These are phyloP conservation scores for Patiria pectinifera DNA, from an alignment of 53 echinoderm and acorn worm species.

Conservation along the genomic window DNA sequence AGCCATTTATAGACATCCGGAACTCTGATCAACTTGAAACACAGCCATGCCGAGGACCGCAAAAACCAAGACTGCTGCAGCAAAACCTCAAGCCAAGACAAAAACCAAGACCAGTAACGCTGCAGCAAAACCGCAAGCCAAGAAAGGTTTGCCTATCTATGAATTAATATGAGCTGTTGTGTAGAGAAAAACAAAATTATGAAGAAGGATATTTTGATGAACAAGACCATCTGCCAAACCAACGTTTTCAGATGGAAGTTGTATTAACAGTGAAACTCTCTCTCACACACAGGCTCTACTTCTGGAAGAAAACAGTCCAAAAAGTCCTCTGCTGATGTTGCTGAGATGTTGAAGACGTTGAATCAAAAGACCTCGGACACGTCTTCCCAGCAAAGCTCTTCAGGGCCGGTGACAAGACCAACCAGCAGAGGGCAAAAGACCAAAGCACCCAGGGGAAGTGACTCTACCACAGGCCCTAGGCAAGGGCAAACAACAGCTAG, in stretches of 20 bases:
- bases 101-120: neutral
- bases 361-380: slow-evolving; percentile 12
- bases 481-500: neutral
- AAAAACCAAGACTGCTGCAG: neutral
- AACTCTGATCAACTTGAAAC: no score
- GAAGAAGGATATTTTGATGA: no score
- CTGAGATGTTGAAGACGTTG: slow-evolving; percentile 18
- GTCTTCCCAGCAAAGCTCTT: slow-evolving; percentile 10
- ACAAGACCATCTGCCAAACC: no score
- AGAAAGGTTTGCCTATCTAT: neutral
- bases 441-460: neutral
- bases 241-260: neutral
- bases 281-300: neutral
- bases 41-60: no score
- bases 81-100: neutral
- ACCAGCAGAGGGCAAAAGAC: neutral
- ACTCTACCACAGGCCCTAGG: neutral
- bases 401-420: neutral
- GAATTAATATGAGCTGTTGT: neutral
- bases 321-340: slow-evolving; percentile 21
- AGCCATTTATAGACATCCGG: no score
- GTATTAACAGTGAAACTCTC: neutral
- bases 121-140: neutral
- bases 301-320: neutral
- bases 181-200: no score